Evolutionary conservation across 2,113 vertebrate species (phyloP).

Genomic region (Rhinoptilus africanus): DNA sequence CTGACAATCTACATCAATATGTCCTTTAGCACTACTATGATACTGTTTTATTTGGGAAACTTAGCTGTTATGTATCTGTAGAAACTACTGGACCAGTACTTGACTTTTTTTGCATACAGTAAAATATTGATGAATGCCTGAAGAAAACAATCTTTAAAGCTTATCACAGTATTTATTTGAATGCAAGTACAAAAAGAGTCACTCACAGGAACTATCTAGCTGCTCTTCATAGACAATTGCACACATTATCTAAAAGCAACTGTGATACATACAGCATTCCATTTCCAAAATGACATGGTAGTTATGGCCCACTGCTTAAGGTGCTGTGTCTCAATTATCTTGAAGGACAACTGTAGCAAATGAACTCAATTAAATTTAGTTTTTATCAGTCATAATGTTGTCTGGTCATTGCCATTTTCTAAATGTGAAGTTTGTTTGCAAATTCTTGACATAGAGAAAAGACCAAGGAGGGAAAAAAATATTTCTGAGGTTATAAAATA

Average conservation of each 20-base stretch:
- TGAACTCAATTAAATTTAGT: conserved; percentile 27
- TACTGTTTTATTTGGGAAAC: not conserved
- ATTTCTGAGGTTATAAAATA: not conserved
- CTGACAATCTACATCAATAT: not conserved
- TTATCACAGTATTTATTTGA: conserved; percentile 50
- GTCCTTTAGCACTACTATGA: not conserved
- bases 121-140: conserved; percentile 53
- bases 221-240: conserved; percentile 69
- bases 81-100: not conserved
- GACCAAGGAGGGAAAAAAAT: not conserved
- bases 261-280: conserved; percentile 11
- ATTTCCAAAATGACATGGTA: conserved; percentile 47
- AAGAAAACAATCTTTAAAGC: conserved; percentile 53
- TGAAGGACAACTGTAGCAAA: conserved; percentile 53
- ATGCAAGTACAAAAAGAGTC: conserved; percentile 42
- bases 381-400: conserved; percentile 43
- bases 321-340: conserved; percentile 53
- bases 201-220: conserved; percentile 44
- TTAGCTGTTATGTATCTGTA: not conserved
- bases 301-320: conserved; percentile 38
- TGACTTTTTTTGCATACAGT: not conserved
- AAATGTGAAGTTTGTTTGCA: not conserved
- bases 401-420: not conserved
- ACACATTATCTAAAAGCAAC: conserved; percentile 64
- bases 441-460: not conserved